phyloP scores from a whole-genome alignment of 2,888 invertebrate species.

The Baronia brevicornis region DNA sequence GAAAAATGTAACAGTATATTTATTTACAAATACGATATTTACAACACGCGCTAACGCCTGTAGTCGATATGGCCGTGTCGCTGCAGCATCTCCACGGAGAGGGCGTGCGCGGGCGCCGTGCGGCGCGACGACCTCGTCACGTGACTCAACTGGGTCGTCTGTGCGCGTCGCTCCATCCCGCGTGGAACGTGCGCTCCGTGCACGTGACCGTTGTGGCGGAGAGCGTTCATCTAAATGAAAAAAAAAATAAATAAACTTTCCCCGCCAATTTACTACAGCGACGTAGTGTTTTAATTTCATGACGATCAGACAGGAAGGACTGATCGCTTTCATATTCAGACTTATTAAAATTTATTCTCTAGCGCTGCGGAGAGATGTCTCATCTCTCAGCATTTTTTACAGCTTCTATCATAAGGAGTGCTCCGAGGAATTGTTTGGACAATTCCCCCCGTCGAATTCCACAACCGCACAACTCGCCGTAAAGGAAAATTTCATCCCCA shows the following conservation, averaged over 20 bases:
- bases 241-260: background rate
- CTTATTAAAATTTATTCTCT: too few relatives aligned
- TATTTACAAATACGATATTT: slow-evolving; percentile 2
- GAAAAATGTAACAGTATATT: slow-evolving; percentile 7
- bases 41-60: slow-evolving; percentile 35
- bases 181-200: slow-evolving; percentile 28
- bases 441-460: too few relatives aligned
- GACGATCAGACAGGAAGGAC: too few relatives aligned
- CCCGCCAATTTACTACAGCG: too few relatives aligned
- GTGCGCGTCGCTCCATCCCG: slow-evolving; percentile 42
- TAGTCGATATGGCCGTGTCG: slow-evolving; percentile 59
- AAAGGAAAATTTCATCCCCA: too few relatives aligned
- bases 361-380: too few relatives aligned
- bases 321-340: too few relatives aligned
- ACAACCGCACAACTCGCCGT: too few relatives aligned
- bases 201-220: slow-evolving; percentile 48
- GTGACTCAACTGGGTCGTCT: slow-evolving; percentile 55
- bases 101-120: slow-evolving; percentile 56
- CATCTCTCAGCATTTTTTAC: too few relatives aligned
- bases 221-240: slow-evolving; percentile 47
- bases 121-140: slow-evolving; percentile 61
- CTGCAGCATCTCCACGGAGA: slow-evolving; percentile 60
- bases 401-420: too few relatives aligned
- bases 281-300: too few relatives aligned
- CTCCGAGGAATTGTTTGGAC: too few relatives aligned